These are phyloP conservation scores for Lytechinus pictus DNA, from an alignment of 35 echinoderm and acorn worm species.

Conservation along the genomic window DNA sequence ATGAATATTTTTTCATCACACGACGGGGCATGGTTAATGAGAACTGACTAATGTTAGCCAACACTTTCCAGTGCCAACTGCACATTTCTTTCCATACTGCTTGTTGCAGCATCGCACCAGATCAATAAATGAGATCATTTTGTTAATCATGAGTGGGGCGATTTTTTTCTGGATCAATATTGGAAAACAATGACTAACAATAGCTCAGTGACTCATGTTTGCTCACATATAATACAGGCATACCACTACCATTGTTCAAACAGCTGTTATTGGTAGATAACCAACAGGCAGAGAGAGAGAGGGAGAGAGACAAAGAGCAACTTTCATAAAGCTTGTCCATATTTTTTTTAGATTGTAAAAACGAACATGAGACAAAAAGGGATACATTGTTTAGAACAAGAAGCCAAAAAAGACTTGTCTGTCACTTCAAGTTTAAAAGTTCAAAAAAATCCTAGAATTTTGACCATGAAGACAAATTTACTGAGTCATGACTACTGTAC, in stretches of 20 bases:
- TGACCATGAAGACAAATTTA: no score
- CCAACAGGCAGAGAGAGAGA: background rate
- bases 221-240: background rate
- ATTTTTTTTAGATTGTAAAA: background rate
- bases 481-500: background rate
- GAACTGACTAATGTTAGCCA: background rate
- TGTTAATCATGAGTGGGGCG: background rate
- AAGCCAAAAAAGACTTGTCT: background rate
- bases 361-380: background rate
- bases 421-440: background rate
- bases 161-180: background rate
- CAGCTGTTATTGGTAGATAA: background rate
- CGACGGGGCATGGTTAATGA: no score
- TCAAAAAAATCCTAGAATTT: background rate
- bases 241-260: background rate
- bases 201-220: background rate
- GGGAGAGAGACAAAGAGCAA: no score
- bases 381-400: background rate
- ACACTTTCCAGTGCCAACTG: background rate
- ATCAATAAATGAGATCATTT: background rate
- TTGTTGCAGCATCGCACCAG: background rate
- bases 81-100: background rate
- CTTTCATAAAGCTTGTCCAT: background rate
- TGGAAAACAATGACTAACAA: background rate
- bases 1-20: background rate